Conservation (phyloP, 2,797 vertebrate genomes). For the Thripadectes ignobilis region DNA sequence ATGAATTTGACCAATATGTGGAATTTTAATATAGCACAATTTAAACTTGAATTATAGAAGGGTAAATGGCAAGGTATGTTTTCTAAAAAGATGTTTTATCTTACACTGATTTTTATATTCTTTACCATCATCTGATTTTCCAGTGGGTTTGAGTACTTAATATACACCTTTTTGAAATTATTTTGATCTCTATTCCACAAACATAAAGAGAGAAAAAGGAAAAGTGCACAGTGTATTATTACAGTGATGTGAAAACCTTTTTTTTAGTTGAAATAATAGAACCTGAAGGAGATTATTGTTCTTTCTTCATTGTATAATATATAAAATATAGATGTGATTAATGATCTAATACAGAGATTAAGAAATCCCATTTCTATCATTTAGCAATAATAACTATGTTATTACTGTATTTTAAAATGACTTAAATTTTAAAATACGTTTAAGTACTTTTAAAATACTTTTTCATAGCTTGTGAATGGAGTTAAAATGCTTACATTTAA, state of each 20-base stretch:
- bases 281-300: not conserved
- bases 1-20: not conserved
- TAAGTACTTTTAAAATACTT: not conserved
- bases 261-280: not conserved
- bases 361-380: slow-evolving; percentile 1
- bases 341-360: not conserved
- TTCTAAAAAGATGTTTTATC: not conserved
- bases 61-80: not conserved
- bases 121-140: not conserved
- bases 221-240: not conserved
- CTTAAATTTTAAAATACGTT: not conserved
- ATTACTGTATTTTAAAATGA: not conserved
- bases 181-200: not conserved
- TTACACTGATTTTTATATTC: not conserved
- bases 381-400: slow-evolving; percentile 1
- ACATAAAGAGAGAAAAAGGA: not conserved
- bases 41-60: not conserved
- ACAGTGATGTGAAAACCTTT: not conserved
- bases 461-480: not conserved
- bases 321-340: not conserved
- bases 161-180: not conserved
- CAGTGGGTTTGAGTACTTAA: not conserved
- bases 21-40: not conserved
- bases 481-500: not conserved
- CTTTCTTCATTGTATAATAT: not conserved